Evolutionary conservation across 2,113 vertebrate genomes (phyloP).

Genomic region (Steatornis caripensis): DNA sequence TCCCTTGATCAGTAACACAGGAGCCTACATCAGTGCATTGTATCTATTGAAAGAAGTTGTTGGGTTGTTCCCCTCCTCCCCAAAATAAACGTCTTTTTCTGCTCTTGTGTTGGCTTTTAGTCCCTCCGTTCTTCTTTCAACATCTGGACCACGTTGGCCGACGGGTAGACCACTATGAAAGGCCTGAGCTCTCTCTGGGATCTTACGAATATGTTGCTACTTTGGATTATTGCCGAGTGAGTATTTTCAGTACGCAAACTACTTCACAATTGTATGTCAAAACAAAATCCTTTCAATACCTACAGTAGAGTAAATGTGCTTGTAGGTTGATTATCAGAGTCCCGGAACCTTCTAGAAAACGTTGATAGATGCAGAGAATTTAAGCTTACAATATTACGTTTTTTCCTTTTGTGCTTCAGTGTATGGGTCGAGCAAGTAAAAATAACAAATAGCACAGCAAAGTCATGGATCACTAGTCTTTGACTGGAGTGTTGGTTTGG

Average conservation of each 20-base stretch:
- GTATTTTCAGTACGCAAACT: background rate
- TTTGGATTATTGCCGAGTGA: conserved; percentile 92
- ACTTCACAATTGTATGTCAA: background rate
- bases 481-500: accelerated
- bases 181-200: conserved; percentile 91
- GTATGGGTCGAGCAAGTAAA: background rate
- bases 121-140: conserved; percentile 92
- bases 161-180: conserved; percentile 87
- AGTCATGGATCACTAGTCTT: background rate
- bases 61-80: background rate
- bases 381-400: background rate
- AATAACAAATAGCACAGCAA: background rate
- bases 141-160: conserved; percentile 91
- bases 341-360: background rate
- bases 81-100: background rate
- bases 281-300: background rate
- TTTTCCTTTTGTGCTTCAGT: background rate
- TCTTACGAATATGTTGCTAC: conserved; percentile 92
- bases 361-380: background rate
- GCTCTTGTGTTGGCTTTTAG: conserved; percentile 62
- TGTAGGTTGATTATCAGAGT: background rate
- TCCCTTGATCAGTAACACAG: background rate
- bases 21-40: background rate
- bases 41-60: background rate
- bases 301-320: background rate